Evolutionary conservation across 2,888 invertebrate genomes (phyloP), one percentile per base, ranked within the genome.

Genomic region (Heliconius hortense): DNA sequence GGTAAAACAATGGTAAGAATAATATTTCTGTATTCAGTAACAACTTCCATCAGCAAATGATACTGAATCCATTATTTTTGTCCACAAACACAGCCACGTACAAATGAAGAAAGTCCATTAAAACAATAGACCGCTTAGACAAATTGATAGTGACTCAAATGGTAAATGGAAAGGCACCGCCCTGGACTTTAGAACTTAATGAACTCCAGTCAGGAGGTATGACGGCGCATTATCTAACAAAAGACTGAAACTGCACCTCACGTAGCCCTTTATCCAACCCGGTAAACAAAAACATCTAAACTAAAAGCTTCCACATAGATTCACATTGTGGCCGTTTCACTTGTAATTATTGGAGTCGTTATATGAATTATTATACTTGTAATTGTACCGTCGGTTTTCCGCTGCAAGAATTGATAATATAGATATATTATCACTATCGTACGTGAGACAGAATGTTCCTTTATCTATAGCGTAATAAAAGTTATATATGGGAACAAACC

Each of bases 191-290:
- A 86, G 85, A 88, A 84, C 86, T 87, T 88, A 90, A 91, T 87
- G 90, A 89, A 84, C 86, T 86, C 83, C 84, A 87, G 86, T 82
- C 82, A 82, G 85, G 84, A 85, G 84, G 86, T 85, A 87, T 85
- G 85, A 81, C 88, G 87, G 85, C 89, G 88, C 90, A 90, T 91
- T 91, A 91, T 85, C 81, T 85, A 89, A 91, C 91, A 91, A 91
- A 88, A 80, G 89, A 83, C 81, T 85, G 83, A 85, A 90, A 90
- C 90, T 88, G 87, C 87, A 87, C 87, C 78, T 79, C 79, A 88
- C 87, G 84, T 83, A 86, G 84, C 84, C 87, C 88, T 89, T 88
- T 90, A 90, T 90, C 90, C 35, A 39, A 26, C 71, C 18, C 90
- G 89, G 89, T 84, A 87, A 89, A 89, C 87, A 89, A 88, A 69